These are phyloP conservation scores for Pachyseris speciosa DNA, from an alignment of 64 coral and sea anemone species.

Conservation along the genomic window DNA sequence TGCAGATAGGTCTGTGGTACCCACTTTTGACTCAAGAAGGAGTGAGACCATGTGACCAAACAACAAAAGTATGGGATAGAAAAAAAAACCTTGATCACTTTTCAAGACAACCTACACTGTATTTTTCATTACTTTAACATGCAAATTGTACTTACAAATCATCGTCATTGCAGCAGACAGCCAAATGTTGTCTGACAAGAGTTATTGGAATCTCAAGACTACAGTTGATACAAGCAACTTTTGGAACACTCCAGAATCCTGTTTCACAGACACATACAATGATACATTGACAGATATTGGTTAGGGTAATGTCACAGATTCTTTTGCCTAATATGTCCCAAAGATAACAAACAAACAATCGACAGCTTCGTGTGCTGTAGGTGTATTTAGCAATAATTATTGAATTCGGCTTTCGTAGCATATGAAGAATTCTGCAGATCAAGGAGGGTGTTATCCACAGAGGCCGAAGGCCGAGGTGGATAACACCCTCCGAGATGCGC, in stretches of 20 bases:
- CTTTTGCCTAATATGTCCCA: constrained; percentile 15
- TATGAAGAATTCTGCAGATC: no score
- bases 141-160: not conserved
- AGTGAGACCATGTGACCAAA: not conserved
- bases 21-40: not conserved
- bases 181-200: constrained; percentile 25
- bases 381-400: not conserved
- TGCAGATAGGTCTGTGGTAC: not conserved
- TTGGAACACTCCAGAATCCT: constrained; percentile 3
- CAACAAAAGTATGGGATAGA: not conserved
- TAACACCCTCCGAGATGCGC: no score
- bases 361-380: not conserved
- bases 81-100: not conserved
- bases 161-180: not conserved
- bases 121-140: not conserved
- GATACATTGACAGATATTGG: constrained; percentile 24
- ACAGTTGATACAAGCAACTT: constrained; percentile 31
- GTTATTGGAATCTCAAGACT: constrained; percentile 31
- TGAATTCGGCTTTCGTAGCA: not conserved
- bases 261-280: not conserved
- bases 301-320: constrained; percentile 7
- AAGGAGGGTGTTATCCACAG: no score
- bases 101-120: constrained; percentile 4
- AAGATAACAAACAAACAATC: not conserved
- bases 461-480: no score